Conservation (phyloP, 1,140 invertebrate species). For the Zaprionus vittiger region DNA sequence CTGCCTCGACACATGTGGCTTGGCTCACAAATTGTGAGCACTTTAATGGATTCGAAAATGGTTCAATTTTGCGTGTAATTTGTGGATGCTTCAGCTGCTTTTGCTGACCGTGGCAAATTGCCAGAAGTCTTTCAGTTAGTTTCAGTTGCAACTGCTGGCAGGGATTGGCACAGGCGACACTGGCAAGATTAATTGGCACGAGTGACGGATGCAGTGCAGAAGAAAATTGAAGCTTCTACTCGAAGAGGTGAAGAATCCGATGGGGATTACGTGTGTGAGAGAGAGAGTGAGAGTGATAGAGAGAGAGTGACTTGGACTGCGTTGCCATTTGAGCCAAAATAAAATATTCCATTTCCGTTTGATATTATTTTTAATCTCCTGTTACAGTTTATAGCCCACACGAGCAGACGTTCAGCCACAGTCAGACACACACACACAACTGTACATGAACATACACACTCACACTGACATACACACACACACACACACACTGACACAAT, state of each 20-base stretch:
- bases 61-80: conserved; percentile 75
- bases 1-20: not conserved
- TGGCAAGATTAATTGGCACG: conserved; percentile 70
- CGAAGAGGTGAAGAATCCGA: not conserved
- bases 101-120: conserved; percentile 67
- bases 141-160: conserved; percentile 7
- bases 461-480: conserved; percentile 2
- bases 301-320: not conserved
- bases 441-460: not conserved
- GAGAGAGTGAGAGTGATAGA: not conserved
- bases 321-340: conserved; percentile 42
- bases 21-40: conserved; percentile 63
- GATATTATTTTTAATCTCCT: conserved; percentile 80
- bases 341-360: conserved; percentile 78
- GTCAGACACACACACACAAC: not conserved
- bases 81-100: conserved; percentile 28
- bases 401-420: conserved; percentile 15
- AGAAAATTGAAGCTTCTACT: conserved; percentile 19
- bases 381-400: conserved; percentile 63
- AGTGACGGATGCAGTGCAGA: conserved; percentile 41
- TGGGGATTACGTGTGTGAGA: not conserved
- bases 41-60: conserved; percentile 66
- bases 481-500: conserved; percentile 18
- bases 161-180: conserved; percentile 28
- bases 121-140: conserved; percentile 6